Conservation (phyloP, 1,140 invertebrate genomes). For the Uloborus diversus region DNA sequence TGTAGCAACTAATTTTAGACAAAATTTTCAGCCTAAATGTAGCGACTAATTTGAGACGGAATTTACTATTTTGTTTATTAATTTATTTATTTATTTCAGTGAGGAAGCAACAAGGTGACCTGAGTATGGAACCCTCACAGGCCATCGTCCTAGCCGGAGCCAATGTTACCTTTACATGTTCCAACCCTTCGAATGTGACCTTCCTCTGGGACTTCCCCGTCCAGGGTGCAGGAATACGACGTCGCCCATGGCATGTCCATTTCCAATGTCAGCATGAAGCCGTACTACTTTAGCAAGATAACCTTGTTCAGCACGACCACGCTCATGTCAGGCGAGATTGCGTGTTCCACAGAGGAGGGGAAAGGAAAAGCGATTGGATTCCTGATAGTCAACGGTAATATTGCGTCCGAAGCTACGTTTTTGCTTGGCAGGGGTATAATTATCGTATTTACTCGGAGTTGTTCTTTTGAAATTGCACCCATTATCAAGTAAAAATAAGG, state of each 20-base stretch:
- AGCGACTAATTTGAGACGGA: too few species aligned
- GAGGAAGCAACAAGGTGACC: not conserved
- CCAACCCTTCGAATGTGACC: conserved; percentile 1
- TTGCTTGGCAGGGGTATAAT: not conserved
- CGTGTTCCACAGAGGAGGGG: not conserved
- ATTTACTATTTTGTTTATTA: too few species aligned
- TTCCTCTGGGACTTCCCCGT: conserved; percentile 12
- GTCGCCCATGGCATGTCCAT: not conserved
- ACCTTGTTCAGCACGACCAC: not conserved
- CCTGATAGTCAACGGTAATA: conserved; percentile 37
- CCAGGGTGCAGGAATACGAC: not conserved
- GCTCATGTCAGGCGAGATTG: conserved; percentile 19
- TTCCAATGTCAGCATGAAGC: too few species aligned
- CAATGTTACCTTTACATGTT: conserved; percentile 39
- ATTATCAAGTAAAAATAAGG: too few species aligned
- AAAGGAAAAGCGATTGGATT: not conserved
- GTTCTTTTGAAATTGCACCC: not conserved
- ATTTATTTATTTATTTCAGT: not conserved
- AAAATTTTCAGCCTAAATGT: too few species aligned
- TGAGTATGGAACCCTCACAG: conserved; percentile 13
- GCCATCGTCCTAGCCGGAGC: conserved; percentile 25
- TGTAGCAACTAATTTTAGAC: too few species aligned
- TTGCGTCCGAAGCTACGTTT: too few species aligned
- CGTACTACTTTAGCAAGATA: conserved; percentile 1
- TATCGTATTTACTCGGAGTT: not conserved